A percentile compares a stretch with the other conserved stretches of the same genome.
These are phyloP conservation scores for Pangasianodon hypophthalmus DNA, from an alignment of 2,113 vertebrate genomes.

Conservation along the genomic window DNA sequence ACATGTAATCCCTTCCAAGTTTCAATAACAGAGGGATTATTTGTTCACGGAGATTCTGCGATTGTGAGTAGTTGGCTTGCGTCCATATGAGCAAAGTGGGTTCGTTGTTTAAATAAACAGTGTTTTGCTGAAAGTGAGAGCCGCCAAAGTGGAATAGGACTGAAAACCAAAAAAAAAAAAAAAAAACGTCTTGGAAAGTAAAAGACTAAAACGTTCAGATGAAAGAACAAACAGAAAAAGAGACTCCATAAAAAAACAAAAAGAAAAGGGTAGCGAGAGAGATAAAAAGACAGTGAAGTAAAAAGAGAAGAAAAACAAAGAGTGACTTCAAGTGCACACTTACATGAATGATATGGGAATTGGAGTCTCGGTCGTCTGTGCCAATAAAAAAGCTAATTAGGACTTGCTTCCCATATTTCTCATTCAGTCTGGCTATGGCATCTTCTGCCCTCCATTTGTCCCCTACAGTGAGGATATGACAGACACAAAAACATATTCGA, in stretches of 20 bases:
- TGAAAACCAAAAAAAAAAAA: neutral
- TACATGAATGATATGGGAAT: conserved; percentile 90
- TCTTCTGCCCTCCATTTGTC: conserved; percentile 82
- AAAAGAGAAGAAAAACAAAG: neutral
- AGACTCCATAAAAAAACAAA: neutral
- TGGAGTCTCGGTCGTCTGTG: conserved; percentile 89
- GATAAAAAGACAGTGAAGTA: neutral
- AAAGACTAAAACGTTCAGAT: neutral
- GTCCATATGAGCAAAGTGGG: neutral
- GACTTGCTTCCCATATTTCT: conserved; percentile 86
- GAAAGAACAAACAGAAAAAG: neutral
- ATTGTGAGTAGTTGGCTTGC: conserved; percentile 26
- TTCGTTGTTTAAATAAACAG: conserved; percentile 8
- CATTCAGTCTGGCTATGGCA: conserved; percentile 82
- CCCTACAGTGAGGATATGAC: conserved; percentile 68
- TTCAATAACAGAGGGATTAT: conserved; percentile 27
- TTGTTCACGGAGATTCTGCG: conserved; percentile 35
- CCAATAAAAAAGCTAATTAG: conserved; percentile 89
- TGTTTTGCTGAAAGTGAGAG: neutral
- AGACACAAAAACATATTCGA: neutral
- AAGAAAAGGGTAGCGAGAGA: neutral
- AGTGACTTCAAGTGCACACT: conserved; percentile 63
- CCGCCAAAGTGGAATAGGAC: neutral
- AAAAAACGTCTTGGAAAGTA: neutral
- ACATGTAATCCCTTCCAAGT: conserved; percentile 4